A percentile compares a stretch with the other conserved stretches of the same genome.
Conservation (phyloP, 2,888 invertebrate genomes). For the Cylindroiulus punctatus region DNA sequence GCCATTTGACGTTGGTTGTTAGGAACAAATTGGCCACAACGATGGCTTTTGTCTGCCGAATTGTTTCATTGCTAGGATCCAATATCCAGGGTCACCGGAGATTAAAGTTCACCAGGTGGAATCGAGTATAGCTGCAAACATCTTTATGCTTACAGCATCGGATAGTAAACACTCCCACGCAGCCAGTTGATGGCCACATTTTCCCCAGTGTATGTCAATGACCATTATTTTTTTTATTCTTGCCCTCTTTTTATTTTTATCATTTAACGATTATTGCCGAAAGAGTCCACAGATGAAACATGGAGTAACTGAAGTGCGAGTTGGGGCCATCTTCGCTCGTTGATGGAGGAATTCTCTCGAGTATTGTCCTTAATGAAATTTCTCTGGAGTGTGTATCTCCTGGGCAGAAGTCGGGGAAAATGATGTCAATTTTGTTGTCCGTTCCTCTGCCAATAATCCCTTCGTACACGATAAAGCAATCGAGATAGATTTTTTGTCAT, state of each 20-base stretch:
- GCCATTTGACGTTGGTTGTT: background rate
- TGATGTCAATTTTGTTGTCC: slow-evolving; percentile 37
- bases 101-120: slow-evolving; percentile 45
- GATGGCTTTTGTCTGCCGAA: background rate
- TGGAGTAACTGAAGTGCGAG: background rate
- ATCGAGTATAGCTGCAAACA: background rate
- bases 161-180: background rate
- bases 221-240: slow-evolving; percentile 21
- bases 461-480: slow-evolving; percentile 41
- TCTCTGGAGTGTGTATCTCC: slow-evolving; percentile 19
- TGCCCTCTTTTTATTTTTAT: background rate
- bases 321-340: background rate
- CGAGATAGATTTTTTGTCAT: slow-evolving; percentile 44
- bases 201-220: background rate
- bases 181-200: background rate
- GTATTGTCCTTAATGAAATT: slow-evolving; percentile 37
- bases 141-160: background rate
- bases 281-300: slow-evolving; percentile 9
- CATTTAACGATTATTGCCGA: slow-evolving; percentile 27
- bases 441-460: slow-evolving; percentile 17
- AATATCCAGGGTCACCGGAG: slow-evolving; percentile 1
- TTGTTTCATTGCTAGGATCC: slow-evolving; percentile 19
- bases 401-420: background rate
- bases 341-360: slow-evolving; percentile 10
- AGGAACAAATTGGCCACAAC: background rate